Evolutionary conservation across 2,888 invertebrate species (phyloP), one percentile per base, ranked within the genome.

Genomic region (Morpho achilles): DNA sequence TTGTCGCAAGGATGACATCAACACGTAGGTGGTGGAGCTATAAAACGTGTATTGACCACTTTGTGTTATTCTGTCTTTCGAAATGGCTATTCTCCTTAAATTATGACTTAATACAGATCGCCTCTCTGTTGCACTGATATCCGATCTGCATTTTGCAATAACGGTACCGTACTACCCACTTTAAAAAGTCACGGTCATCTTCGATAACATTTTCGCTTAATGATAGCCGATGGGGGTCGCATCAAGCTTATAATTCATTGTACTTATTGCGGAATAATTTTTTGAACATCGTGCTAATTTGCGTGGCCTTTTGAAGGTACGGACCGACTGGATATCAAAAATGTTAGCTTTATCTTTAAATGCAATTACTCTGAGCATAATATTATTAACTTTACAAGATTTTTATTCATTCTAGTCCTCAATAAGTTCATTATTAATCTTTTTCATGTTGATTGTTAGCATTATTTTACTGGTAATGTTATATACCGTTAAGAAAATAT

Each of bases 91-190:
- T 80, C 74, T 79, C 77, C 73, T 80, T 83, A 87, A 87, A 76
- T 84, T 86, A 87, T 88, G 83, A 83, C 87, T 89, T 87, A 87
- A 89, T 88, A 87, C 76, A 71, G 77, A 75, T 79, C 76, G 74
- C 71, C 72, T 79, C 75, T 80, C 77, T 74, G 78, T 80, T 80
- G 78, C 80, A 74, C 68, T 75, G 77, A 79, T 78, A 79, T 80
- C 76, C 75, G 78, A 77, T 77, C 76, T 64, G 68, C 68, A 67
- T 75, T 73, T 76, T 72, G 72, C 70, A 73, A 75, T 82, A 86
- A 84, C 84, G 82, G 83, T 78, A 75, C 73, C 69, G 56, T 62
- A 63, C 71, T 73, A 70, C 74, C 74, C 76, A 74, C 75, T 73
- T 76, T 75, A 53, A 70, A 69, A 67, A 69, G 64, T 68, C 65